phyloP scores from a whole-genome alignment of 2,113 vertebrate genomes.

The Piaya cayana region DNA sequence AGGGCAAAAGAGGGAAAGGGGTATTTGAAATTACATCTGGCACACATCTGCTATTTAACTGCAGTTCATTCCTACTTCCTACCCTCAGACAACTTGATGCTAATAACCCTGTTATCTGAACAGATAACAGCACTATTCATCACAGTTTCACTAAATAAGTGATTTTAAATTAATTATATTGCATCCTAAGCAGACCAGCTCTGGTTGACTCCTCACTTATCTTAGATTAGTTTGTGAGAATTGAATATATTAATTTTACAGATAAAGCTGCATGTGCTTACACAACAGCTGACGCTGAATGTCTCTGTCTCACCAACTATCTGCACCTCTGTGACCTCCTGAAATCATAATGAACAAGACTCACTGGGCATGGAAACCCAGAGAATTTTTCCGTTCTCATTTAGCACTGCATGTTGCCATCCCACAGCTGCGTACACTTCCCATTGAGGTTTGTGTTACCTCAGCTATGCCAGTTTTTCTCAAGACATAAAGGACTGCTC shows the following conservation, averaged over 20 bases:
- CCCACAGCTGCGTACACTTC: rapidly evolving
- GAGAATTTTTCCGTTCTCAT: background rate
- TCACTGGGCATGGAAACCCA: background rate
- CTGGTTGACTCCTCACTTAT: conserved; percentile 15
- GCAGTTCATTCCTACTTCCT: background rate
- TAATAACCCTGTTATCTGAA: conserved; percentile 56
- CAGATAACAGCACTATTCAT: conserved; percentile 39
- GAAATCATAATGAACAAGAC: background rate
- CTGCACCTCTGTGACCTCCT: background rate
- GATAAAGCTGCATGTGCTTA: background rate
- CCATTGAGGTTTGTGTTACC: background rate
- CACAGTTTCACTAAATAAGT: conserved; percentile 58
- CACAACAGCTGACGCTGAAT: background rate
- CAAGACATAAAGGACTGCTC: background rate
- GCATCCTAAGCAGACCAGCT: conserved; percentile 33
- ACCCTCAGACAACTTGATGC: conserved; percentile 12
- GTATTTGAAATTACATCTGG: background rate
- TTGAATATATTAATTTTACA: background rate
- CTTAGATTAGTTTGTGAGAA: conserved; percentile 20
- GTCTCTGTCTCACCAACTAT: background rate
- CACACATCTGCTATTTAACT: background rate
- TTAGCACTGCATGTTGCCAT: background rate
- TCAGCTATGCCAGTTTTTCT: background rate
- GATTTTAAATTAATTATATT: conserved; percentile 66
- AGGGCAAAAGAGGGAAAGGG: background rate